Evolutionary conservation across 30 jellyfish, hydroid and myxozoan species (phyloP), one percentile per base, ranked within the genome.

Genomic region (Aurelia sp.): DNA sequence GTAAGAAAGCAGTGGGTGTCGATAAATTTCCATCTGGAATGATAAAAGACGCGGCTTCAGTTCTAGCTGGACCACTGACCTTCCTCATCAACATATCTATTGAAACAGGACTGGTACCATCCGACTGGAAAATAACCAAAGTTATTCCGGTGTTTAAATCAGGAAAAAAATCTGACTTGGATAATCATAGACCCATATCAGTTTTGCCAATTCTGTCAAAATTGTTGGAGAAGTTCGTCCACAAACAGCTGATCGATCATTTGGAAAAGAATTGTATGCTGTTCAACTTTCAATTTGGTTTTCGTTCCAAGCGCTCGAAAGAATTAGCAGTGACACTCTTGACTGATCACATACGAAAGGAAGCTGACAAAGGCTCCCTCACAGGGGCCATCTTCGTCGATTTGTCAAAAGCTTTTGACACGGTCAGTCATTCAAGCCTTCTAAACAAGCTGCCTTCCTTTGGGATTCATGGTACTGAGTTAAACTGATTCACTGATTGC

Each of bases 241-340:
- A 87, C 73, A 87, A 76, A 27, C 96, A 86, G 55, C 90, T 87
- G 90, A 66, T 77, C 57, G 96, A 76, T 60, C 91, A 78, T 58
- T 62, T 77, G 63, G 96, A 87, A 78, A 70, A 72, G 80, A 87
- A 71, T 52, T 23, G 87, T 30, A 12, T 87, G 86, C 86, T 77
- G 58, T 74, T 86, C 66, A 76, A 30, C 19, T 58, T 16, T 15
- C 96, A 86, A 76, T 86, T 86, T 66, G 96, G 96, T 65, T 86
- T 74, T 48, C 92, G 92, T 59, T 71, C 85, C 74, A 84, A 84
- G 82, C 82, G 87, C 33, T 84, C 93, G 30, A 84, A 82, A 67
- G 93, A 84, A 72, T 76, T 58, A 55, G 93, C 82, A 62, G 87
- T 71, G 74, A 72, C 86, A 20, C 87, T 84, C 75, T 84, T 84